Conservation (phyloP, 2,888 invertebrate species). For the Orthonychiurus folsomi region DNA sequence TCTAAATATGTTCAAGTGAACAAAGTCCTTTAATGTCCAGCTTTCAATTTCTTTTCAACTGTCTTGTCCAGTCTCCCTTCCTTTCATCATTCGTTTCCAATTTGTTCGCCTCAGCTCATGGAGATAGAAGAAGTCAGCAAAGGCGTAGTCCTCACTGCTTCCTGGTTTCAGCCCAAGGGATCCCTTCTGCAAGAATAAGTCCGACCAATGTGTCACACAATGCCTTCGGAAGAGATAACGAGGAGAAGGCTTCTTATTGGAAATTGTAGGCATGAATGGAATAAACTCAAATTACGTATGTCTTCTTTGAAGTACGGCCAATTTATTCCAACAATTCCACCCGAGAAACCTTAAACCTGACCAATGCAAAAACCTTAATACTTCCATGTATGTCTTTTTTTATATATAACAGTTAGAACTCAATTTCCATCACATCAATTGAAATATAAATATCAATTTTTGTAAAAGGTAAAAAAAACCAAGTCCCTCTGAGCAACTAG, state of each 20-base stretch:
- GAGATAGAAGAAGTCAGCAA: neutral
- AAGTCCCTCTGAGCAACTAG: too few species aligned
- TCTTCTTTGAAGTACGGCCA: neutral
- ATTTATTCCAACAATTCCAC: neutral
- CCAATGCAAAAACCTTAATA: neutral
- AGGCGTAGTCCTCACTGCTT: neutral
- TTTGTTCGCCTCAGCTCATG: neutral
- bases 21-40: neutral
- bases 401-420: too few species aligned
- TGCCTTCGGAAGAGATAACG: neutral
- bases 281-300: constrained; percentile 1
- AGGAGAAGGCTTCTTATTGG: neutral
- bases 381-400: too few species aligned
- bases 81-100: neutral
- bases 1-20: constrained; percentile 1
- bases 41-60: constrained; percentile 1
- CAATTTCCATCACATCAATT: neutral
- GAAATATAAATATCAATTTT: too few species aligned
- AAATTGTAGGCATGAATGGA: neutral
- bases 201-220: neutral
- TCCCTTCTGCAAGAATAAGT: neutral
- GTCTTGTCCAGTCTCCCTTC: neutral
- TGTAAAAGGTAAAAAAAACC: too few species aligned
- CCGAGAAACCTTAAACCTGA: neutral
- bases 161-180: neutral